Base-by-base conservation (phyloP, 2,888 invertebrate species). In the Nebria brevicollis region DNA sequence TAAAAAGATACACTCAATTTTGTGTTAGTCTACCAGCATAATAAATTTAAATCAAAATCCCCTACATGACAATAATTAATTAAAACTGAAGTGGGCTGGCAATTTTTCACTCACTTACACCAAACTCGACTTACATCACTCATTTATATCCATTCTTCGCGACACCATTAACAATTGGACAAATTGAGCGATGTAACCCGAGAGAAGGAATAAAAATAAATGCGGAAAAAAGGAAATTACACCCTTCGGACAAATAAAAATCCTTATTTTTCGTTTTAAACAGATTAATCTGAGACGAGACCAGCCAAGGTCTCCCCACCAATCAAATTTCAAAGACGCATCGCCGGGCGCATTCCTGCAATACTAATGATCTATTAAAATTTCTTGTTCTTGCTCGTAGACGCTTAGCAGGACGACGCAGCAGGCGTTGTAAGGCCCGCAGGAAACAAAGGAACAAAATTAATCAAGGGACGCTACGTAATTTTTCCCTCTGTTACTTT, bases 301-400 rank as follows among this genome's bases (percentile, higher is more conserved):
- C 34, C 34, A 54, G 4, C 34, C 34, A 54, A 54, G 54, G 13
- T 7, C 7, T 13, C 11, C 43, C 54, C 13, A 34, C 77, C 77
- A 77, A 77, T 77, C 72, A 77, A 72, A 72, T 15, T 7, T 26
- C 1, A n/a, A 15, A 34, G 72, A 77, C 70, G 41, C 25, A 43
- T 15, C 6, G 26, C 76, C 66, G 42, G 77, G 74, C 54, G 66
- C 78, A 78, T 74, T 78, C 74, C 64, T 78, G 78, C 74, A 78
- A 78, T 78, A 78, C 78, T 78, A 78, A 78, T 78, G 78, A 78
- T 74, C 74, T 78, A 78, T 78, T 78, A 78, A 78, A 78, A 78
- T 77, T 72, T 72, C 34, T 65, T 64, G n/a, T 54, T 54, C 54
- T 54, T 54, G 54, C 54, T 54, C 54, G 4, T 7, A 54, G 54